phyloP scores from a whole-genome alignment of 2,113 vertebrate species.

The Anser brachyrhynchus region DNA sequence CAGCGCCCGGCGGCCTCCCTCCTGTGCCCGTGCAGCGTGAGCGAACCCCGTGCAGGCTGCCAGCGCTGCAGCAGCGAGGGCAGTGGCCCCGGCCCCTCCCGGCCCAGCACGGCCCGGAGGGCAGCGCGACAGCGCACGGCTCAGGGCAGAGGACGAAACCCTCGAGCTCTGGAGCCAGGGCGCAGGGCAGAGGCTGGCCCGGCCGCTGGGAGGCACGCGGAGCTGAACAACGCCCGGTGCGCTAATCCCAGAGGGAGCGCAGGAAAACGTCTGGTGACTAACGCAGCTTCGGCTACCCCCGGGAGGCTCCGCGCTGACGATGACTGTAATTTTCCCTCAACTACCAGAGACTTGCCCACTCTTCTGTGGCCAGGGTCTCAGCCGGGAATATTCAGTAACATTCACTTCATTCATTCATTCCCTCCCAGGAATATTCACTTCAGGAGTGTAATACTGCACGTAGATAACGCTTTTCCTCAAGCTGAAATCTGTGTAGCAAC shows the following conservation, averaged over 20 bases:
- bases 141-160: fast-evolving
- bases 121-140: fast-evolving
- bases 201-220: neutral
- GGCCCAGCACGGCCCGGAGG: neutral
- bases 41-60: neutral
- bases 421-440: neutral
- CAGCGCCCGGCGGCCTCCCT: neutral
- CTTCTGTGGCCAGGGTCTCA: fast-evolving
- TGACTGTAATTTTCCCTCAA: neutral
- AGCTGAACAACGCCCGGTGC: fast-evolving
- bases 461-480: neutral
- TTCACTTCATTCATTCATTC: too few species aligned
- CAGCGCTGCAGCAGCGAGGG: too few species aligned
- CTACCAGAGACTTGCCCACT: neutral
- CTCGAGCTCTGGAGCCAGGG: too few species aligned
- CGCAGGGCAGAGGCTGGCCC: neutral
- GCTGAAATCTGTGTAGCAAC: neutral
- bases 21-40: neutral
- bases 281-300: fast-evolving
- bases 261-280: too few species aligned
- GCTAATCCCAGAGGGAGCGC: fast-evolving
- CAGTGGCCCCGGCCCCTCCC: too few species aligned
- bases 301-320: neutral
- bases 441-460: neutral
- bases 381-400: fast-evolving